Evolutionary conservation across 2,888 invertebrate genomes (phyloP).

Genomic region (Euplagia quadripunctaria): DNA sequence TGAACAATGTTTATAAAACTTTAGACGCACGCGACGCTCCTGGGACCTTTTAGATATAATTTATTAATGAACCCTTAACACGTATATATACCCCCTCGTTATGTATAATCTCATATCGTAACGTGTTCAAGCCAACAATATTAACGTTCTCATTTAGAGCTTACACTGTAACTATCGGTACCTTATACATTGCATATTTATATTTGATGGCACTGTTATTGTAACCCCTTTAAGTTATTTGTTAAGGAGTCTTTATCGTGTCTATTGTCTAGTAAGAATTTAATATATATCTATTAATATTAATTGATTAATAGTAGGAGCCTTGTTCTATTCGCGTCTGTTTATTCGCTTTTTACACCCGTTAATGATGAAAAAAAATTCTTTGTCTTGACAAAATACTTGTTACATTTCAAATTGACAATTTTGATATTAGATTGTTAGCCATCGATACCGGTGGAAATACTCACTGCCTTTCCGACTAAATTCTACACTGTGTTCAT

Average conservation of each 20-base stretch:
- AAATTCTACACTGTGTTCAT: conserved; percentile 77
- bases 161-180: conserved; percentile 79
- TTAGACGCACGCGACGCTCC: conserved; percentile 57
- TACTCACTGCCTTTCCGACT: conserved; percentile 76
- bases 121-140: conserved; percentile 58
- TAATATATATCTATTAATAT: conserved; percentile 81
- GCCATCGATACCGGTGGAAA: conserved; percentile 63
- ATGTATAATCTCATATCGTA: conserved; percentile 41
- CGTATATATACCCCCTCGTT: conserved; percentile 38
- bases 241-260: conserved; percentile 86
- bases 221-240: conserved; percentile 84
- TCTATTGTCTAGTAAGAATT: conserved; percentile 86
- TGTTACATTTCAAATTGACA: conserved; percentile 70
- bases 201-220: conserved; percentile 84
- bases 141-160: conserved; percentile 77
- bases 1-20: conserved; percentile 76
- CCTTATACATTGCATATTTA: conserved; percentile 81
- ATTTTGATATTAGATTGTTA: conserved; percentile 68
- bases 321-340: conserved; percentile 81
- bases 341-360: conserved; percentile 79
- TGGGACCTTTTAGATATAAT: conserved; percentile 44
- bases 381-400: conserved; percentile 63
- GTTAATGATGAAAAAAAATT: conserved; percentile 70
- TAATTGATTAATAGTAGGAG: conserved; percentile 77
- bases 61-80: conserved; percentile 35